These are phyloP conservation scores for Spisula subtruncata DNA, from an alignment of 2,888 invertebrate species.

Conservation along the genomic window DNA sequence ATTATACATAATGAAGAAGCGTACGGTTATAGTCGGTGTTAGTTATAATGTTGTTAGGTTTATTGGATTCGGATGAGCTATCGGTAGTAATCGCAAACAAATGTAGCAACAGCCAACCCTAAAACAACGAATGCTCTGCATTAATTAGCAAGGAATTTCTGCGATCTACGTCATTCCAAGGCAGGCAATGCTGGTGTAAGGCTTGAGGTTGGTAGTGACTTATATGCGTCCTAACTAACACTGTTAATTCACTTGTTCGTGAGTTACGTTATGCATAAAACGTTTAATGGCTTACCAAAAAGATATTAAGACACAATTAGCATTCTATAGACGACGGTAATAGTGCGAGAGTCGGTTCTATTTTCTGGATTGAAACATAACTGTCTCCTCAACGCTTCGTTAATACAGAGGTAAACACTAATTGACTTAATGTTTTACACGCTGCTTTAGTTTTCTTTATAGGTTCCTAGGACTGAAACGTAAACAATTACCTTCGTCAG, in stretches of 20 bases:
- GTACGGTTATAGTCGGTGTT: conserved; percentile 32
- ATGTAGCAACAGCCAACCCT: not conserved
- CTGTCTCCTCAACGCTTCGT: not conserved
- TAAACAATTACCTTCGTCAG: not conserved
- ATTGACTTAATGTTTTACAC: not conserved
- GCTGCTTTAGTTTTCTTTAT: not conserved
- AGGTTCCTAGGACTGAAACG: not conserved
- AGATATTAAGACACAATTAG: not conserved
- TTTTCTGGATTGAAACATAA: not conserved
- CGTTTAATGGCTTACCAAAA: not conserved
- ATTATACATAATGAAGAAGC: conserved; percentile 38
- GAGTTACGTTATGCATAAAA: not conserved
- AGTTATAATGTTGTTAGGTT: conserved; percentile 36
- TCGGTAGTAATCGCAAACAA: conserved; percentile 20
- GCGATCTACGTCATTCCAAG: conserved; percentile 24
- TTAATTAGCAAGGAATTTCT: conserved; percentile 30
- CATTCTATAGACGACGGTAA: not conserved
- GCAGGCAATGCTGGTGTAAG: conserved; percentile 1
- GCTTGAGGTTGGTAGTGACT: not conserved
- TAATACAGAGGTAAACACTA: not conserved
- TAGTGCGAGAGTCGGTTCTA: not conserved
- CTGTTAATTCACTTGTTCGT: not conserved
- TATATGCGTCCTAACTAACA: not conserved
- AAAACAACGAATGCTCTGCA: not conserved
- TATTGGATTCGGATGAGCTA: conserved; percentile 33